Conservation (phyloP, 2,113 vertebrate genomes). For the Onychorhynchus coronatus region DNA sequence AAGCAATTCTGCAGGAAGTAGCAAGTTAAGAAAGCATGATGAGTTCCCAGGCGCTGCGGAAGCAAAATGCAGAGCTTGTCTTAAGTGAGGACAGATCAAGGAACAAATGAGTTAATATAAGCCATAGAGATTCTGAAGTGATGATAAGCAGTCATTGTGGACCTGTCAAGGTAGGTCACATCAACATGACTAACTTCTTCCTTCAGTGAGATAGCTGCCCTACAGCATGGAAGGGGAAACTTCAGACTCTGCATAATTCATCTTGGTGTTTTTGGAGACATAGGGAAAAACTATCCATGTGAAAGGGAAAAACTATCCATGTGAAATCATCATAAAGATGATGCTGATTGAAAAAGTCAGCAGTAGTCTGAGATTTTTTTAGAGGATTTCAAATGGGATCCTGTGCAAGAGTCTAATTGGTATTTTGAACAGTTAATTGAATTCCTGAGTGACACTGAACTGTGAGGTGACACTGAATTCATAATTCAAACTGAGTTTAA, state of each 20-base stretch:
- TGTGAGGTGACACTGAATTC: neutral
- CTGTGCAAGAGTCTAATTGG: neutral
- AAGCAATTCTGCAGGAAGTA: neutral
- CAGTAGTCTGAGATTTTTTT: neutral
- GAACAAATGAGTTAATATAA: neutral
- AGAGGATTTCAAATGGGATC: neutral
- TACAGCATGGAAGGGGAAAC: neutral
- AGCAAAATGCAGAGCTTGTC: neutral
- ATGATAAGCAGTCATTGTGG: neutral
- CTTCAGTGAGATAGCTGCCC: neutral
- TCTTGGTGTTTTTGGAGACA: neutral
- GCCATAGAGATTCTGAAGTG: neutral
- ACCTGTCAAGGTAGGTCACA: neutral
- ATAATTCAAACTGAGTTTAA: neutral
- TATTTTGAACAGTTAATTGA: neutral
- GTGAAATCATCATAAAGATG: neutral
- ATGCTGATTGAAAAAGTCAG: neutral
- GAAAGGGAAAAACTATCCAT: neutral
- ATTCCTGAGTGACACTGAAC: neutral
- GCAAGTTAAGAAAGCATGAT: neutral
- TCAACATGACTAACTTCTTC: neutral
- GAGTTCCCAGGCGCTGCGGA: neutral
- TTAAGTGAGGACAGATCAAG: neutral
- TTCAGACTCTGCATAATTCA: neutral
- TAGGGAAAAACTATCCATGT: neutral